Conservation (phyloP, 2,797 vertebrate species). For the Enteromius argenteus region DNA sequence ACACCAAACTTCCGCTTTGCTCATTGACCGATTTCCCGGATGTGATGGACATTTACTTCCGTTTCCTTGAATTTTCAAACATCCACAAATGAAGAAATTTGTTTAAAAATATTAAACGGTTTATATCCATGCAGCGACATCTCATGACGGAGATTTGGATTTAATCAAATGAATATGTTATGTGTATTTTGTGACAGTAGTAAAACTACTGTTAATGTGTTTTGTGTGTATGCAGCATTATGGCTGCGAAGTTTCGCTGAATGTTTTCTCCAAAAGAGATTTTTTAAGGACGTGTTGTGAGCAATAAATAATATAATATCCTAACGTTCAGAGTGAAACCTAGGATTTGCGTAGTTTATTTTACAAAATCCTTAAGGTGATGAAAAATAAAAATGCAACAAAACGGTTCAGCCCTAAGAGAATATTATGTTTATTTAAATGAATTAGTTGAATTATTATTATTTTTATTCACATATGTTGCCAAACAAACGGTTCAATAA, state of each 20-base stretch:
- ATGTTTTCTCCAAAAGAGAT: background rate
- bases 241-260: background rate
- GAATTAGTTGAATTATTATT: background rate
- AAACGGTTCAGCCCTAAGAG: background rate
- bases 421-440: background rate
- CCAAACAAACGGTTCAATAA: background rate
- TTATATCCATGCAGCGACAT: background rate
- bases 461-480: background rate
- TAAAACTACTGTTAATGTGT: background rate
- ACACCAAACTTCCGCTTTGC: constrained; percentile 70
- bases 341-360: background rate
- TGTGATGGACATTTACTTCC: constrained; percentile 64
- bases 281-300: background rate
- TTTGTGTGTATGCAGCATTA: background rate
- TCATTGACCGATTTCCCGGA: constrained; percentile 66
- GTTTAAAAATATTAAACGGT: background rate
- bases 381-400: background rate
- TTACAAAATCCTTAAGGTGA: background rate
- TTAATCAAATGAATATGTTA: background rate
- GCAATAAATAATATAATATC: background rate
- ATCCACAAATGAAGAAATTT: background rate
- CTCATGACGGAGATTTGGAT: no score
- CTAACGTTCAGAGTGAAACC: background rate
- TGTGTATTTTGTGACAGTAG: background rate
- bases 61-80: background rate